These are phyloP conservation scores for Tyrannus savana DNA, from an alignment of 2,113 vertebrate genomes.

Conservation along the genomic window DNA sequence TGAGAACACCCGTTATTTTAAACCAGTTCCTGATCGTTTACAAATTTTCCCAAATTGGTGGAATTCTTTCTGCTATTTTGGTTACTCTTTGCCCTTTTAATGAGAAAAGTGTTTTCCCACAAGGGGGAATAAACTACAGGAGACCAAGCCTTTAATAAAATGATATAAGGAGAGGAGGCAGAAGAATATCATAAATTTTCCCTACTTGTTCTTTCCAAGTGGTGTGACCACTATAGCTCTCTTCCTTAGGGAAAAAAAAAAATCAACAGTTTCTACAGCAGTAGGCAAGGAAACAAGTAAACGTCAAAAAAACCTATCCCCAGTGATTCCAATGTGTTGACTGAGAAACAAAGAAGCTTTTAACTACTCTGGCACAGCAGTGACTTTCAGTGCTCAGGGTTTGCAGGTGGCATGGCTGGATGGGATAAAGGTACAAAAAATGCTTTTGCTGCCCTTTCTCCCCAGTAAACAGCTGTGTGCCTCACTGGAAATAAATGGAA, in stretches of 20 bases:
- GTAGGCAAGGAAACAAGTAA: background rate
- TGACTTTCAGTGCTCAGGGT: background rate
- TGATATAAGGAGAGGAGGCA: background rate
- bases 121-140: background rate
- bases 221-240: background rate
- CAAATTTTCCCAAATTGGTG: background rate
- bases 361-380: background rate
- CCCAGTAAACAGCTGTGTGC: background rate
- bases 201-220: background rate
- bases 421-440: background rate
- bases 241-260: background rate
- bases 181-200: background rate
- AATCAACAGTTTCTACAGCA: background rate
- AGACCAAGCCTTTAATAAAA: background rate
- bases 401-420: background rate
- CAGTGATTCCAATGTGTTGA: background rate
- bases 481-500: background rate
- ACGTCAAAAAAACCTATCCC: background rate
- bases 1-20: background rate
- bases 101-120: background rate
- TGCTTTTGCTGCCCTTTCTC: background rate
- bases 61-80: background rate
- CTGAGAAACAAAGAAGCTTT: background rate
- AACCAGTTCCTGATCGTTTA: background rate
- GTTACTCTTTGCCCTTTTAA: background rate